phyloP scores from a whole-genome alignment of 2,888 invertebrate genomes.

The Kryphioiulus occultus region DNA sequence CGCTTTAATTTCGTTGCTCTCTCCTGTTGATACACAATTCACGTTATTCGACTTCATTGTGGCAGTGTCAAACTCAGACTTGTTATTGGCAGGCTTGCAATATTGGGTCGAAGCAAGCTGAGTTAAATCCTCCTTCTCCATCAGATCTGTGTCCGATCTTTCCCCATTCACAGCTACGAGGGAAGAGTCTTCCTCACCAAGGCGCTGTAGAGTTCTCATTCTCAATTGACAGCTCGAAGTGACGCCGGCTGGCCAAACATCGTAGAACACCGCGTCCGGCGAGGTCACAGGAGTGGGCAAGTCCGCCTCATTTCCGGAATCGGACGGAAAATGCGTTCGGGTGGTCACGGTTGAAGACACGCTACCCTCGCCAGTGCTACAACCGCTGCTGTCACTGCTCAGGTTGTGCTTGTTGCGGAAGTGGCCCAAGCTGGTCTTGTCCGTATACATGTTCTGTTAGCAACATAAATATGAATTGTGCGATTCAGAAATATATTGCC shows the following conservation, averaged over 20 bases:
- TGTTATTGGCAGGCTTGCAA: neutral
- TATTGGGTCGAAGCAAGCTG: neutral
- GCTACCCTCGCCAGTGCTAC: constrained; percentile 50
- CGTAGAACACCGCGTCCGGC: constrained; percentile 48
- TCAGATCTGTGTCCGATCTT: neutral
- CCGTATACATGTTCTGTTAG: neutral
- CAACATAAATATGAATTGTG: too few species aligned
- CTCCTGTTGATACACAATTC: neutral
- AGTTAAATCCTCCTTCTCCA: neutral
- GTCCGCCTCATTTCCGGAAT: constrained; percentile 52
- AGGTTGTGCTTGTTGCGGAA: constrained; percentile 44
- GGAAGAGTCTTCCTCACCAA: neutral
- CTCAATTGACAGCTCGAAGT: neutral
- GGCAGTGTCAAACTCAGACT: neutral
- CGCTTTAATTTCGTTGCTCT: neutral
- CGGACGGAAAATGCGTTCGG: constrained; percentile 47
- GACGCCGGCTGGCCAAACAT: neutral
- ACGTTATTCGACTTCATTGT: neutral
- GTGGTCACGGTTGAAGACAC: constrained; percentile 50
- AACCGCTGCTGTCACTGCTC: constrained; percentile 52
- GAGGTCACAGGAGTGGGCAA: constrained; percentile 44
- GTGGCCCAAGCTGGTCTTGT: constrained; percentile 28
- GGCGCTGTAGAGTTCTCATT: neutral
- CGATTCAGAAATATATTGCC: too few species aligned
- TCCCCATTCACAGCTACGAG: neutral